Conservation (phyloP, 2,113 vertebrate genomes). For the Anhinga anhinga region DNA sequence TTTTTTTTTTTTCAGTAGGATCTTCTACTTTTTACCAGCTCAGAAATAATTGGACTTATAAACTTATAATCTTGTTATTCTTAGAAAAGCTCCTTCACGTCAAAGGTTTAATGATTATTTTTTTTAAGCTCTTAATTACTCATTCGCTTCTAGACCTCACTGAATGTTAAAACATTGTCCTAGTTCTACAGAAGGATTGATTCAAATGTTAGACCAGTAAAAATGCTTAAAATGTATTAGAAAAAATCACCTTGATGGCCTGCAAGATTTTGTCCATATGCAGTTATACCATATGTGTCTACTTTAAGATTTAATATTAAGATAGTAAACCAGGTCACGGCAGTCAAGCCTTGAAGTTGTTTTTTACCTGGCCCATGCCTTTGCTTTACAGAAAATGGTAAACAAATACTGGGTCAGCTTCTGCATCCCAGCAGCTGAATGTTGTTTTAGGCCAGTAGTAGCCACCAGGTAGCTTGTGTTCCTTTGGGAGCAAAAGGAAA, state of each 20-base stretch:
- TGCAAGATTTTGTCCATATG: background rate
- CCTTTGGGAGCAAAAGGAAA: background rate
- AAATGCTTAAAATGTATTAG: background rate
- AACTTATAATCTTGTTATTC: background rate
- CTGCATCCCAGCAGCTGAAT: background rate
- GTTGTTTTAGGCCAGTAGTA: background rate
- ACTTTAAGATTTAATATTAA: background rate
- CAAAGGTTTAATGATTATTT: background rate
- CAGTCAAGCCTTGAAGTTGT: background rate
- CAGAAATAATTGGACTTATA: background rate
- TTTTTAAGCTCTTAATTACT: background rate
- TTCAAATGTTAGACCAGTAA: background rate
- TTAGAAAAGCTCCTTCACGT: background rate
- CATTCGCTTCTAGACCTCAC: background rate
- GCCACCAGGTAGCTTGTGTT: background rate
- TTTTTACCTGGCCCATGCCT: background rate
- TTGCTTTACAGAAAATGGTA: background rate
- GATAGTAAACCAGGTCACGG: background rate
- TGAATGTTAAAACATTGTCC: background rate
- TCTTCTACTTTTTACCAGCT: background rate
- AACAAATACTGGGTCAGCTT: background rate
- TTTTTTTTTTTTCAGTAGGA: background rate
- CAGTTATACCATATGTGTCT: background rate
- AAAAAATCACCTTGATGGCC: background rate
- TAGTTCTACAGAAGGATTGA: background rate